Evolutionary conservation across 2,888 invertebrate species (phyloP), one percentile per base, ranked within the genome.

Genomic region (Schizotus pectinicornis): DNA sequence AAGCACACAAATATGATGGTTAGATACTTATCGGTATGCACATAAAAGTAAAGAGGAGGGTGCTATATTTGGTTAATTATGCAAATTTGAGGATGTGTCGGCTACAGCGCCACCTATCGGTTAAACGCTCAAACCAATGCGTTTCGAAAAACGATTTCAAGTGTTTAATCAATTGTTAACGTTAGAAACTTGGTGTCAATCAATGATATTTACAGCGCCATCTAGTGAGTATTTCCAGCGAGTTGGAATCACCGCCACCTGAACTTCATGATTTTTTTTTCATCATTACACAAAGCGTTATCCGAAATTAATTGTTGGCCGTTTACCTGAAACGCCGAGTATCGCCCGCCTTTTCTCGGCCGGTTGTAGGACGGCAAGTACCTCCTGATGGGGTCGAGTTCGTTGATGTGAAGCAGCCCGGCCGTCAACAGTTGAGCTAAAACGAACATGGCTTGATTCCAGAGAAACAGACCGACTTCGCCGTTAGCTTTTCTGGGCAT

Each of bases 391-490:
- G 97, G 96, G 81, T 99, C 99, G 61, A 99, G 81, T 80, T 99
- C 98, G 74, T 95, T 96, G 33, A 96, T 90, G 76, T 96, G 94
- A 51, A 98, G 82, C 59, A 98, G 81, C 0, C 93, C 92, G 30
- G 91, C 92, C 1, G 94, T 95, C 59, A 99, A 81, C 45, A 99
- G 82, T 78, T 97, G 94, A 0, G 96, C 90, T 69, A 99, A 90
- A 60, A 99, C 88, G 80, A 96, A 97, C 82, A 99, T 84, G 0
- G 98, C 89, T 82, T 99, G 98, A 66, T 96, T 96, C 97, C 97
- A 98, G 35, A 98, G 83, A 80, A 91, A 96, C 55, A 94, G 76
- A 0, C 89, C 88, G 13, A 82, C 81, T 41, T 85, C 83, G 58
- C 82, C 82, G 79, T 67, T 63, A 35, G 76, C 63, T 36, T 70